Evolutionary conservation across 2,797 vertebrate genomes (phyloP).

Genomic region (Paguma larvata): DNA sequence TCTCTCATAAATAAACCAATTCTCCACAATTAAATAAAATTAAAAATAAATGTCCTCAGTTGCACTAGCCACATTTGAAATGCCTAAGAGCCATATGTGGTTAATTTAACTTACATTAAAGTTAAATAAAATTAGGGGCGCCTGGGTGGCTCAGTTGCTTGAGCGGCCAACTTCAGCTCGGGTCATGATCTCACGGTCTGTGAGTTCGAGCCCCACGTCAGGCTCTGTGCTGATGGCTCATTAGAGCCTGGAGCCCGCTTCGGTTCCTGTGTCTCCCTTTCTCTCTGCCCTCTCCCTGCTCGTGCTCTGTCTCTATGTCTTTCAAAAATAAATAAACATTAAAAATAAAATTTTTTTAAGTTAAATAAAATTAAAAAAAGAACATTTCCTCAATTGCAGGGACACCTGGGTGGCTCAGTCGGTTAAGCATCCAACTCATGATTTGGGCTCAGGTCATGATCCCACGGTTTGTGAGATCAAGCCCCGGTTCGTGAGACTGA

Average conservation of each 20-base stretch:
- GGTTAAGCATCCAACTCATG: background rate
- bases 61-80: constrained; percentile 2
- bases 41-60: constrained; percentile 9
- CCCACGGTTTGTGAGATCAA: background rate
- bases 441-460: background rate
- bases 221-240: too few species aligned
- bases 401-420: background rate
- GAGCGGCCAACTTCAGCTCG: too few species aligned
- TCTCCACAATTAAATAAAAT: constrained; percentile 4
- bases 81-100: background rate
- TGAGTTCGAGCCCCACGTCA: too few species aligned
- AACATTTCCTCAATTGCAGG: background rate
- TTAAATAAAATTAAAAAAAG: background rate
- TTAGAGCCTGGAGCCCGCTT: too few species aligned
- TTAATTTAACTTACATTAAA: constrained; percentile 41
- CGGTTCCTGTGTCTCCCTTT: too few species aligned
- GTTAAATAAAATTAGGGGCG: background rate
- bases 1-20: background rate
- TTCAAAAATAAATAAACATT: too few species aligned
- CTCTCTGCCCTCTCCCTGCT: too few species aligned
- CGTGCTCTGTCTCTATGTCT: too few species aligned
- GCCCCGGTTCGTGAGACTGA: background rate
- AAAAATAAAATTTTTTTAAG: too few species aligned
- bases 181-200: too few species aligned
- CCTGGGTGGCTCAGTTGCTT: too few species aligned